Base-by-base conservation (phyloP, 2,797 vertebrate species). In the Masticophis lateralis region DNA sequence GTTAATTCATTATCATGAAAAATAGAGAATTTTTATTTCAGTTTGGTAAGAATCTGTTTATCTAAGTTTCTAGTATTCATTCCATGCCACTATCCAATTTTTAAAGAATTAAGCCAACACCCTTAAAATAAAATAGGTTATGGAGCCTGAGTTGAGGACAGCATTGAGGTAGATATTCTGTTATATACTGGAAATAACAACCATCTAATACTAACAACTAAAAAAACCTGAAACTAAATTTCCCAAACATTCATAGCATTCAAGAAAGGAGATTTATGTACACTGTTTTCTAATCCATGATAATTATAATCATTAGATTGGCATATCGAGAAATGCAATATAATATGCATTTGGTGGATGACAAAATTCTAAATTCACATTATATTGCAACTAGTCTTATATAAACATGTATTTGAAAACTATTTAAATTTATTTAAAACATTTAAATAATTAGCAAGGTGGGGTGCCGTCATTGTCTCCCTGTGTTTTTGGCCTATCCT, bases 141-240 rank as follows among this genome's bases (percentile, higher is more conserved):
- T 83, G 37, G 9, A 83, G 1, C 74, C 3, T 0, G 37, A 79
- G 37, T 43, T 11, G 37, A 83, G 37, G 37, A 43, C 37, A 47
- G 9, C 74, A 83, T 69, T 69, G 66, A 83, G 10, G 37, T 83
- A 83, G 74, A 83, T 43, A 43, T 47, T 83, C 37, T 18, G 25
- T 63, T 28, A 51, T 60, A 57, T 53, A 93, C 74, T 66, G 83
- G 93, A 95, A 95, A 37, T 55, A 57, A 91, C 87, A 66, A 61
- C 56, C 87, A 93, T 16, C 57, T 96, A 95, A 56, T 95, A 95
- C 93, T 94, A 95, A 59, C 18, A 4, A 43, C 28, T 37, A 28
- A n/a, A 87, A 79, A 11, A 6, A n/a, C 4, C 32, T 56, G 28
- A 27, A 57, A 27, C 53, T n/a, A 27, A 22, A 2, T 60, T 92